phyloP scores from a whole-genome alignment of 2,888 invertebrate genomes.

The Esperia sulphurella region DNA sequence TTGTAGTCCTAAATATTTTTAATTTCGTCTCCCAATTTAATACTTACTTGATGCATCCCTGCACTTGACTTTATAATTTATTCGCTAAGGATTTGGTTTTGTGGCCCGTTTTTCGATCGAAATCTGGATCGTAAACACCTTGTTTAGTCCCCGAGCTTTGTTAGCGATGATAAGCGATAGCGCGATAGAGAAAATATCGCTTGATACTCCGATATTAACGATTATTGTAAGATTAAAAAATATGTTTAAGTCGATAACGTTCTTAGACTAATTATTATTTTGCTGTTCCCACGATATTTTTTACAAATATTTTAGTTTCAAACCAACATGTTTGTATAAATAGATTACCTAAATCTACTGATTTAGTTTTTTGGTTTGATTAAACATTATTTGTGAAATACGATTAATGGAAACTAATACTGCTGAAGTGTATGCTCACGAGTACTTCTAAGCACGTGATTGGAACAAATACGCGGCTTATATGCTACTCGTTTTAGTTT shows the following conservation, averaged over 20 bases:
- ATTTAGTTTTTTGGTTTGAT: no score
- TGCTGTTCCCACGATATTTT: constrained; percentile 1
- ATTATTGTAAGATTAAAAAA: background rate
- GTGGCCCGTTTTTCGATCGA: constrained; percentile 61
- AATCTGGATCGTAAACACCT: constrained; percentile 76
- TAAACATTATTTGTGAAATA: no score
- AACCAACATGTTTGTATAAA: no score
- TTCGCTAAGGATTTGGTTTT: constrained; percentile 66
- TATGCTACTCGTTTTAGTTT: no score
- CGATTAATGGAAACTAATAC: no score
- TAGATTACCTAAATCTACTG: no score
- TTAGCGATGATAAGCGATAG: constrained; percentile 47
- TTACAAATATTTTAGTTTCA: constrained; percentile 6
- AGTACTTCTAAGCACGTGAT: no score
- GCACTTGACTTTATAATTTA: constrained; percentile 65
- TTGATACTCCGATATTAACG: constrained; percentile 26
- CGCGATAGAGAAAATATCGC: constrained; percentile 32
- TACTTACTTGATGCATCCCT: constrained; percentile 1
- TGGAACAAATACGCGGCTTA: no score
- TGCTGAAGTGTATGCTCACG: no score
- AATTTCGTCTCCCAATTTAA: background rate
- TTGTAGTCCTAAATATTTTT: background rate
- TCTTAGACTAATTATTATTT: no score
- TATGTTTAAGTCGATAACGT: background rate
- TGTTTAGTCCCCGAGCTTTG: constrained; percentile 53